A percentile compares a stretch with the other conserved stretches of the same genome.
phyloP scores from a whole-genome alignment of 2,113 vertebrate genomes.

The Seriola aureovittata region DNA sequence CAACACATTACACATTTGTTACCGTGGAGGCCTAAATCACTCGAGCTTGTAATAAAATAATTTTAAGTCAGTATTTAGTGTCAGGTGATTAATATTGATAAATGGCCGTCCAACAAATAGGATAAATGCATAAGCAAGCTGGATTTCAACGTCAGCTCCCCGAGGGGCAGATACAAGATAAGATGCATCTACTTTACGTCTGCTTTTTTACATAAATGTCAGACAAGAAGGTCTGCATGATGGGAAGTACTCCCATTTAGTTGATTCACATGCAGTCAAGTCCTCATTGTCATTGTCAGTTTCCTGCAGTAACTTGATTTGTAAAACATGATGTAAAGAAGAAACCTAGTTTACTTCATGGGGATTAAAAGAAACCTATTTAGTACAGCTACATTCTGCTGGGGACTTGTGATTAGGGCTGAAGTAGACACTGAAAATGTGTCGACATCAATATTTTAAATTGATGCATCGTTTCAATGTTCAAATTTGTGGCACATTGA shows the following conservation, averaged over 20 bases:
- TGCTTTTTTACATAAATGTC: neutral
- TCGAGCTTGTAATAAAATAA: conserved; percentile 21
- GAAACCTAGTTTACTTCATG: neutral
- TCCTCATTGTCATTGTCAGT: neutral
- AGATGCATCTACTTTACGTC: neutral
- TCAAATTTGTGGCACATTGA: too few species aligned
- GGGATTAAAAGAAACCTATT: neutral
- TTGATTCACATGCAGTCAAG: neutral
- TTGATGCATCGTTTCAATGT: too few species aligned
- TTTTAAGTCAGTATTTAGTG: conserved; percentile 20
- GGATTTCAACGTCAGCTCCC: neutral
- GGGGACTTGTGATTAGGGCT: neutral
- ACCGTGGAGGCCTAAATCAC: conserved; percentile 20
- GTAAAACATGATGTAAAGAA: neutral
- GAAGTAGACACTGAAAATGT: too few species aligned
- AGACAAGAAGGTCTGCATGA: neutral
- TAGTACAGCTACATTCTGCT: neutral
- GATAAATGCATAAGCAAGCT: conserved; percentile 5
- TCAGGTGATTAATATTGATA: conserved; percentile 13
- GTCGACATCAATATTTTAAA: too few species aligned
- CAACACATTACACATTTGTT: conserved; percentile 14
- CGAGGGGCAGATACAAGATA: neutral
- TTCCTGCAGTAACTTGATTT: neutral
- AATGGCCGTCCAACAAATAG: neutral
- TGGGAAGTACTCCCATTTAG: neutral